Conservation (phyloP, 1,140 invertebrate genomes). For the Dinoponera quadriceps region DNA sequence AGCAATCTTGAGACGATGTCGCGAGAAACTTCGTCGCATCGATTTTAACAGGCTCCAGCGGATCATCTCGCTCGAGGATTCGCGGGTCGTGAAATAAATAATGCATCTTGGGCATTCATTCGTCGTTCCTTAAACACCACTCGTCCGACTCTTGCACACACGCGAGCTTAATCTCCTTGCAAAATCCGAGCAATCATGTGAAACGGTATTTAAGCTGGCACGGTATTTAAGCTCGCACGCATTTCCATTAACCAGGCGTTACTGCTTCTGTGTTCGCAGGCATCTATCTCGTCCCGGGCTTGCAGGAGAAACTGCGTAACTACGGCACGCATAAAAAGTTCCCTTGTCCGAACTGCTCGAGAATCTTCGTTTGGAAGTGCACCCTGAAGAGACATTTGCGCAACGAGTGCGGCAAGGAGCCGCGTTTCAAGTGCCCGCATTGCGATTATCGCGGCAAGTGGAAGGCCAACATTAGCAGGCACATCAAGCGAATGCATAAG, state of each 20-base stretch:
- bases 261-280: conserved; percentile 56
- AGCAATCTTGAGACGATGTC: not conserved
- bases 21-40: too few relatives aligned
- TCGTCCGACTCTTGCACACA: conserved; percentile 6
- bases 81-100: not conserved
- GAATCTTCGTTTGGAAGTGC: conserved; percentile 81
- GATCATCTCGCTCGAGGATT: not conserved
- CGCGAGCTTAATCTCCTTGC: not conserved
- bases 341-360: conserved; percentile 79
- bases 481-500: conserved; percentile 71
- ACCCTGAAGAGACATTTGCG: conserved; percentile 78
- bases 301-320: not conserved
- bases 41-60: too few relatives aligned
- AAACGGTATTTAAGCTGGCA: not conserved
- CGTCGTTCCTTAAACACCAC: not conserved
- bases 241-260: conserved; percentile 1
- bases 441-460: conserved; percentile 85
- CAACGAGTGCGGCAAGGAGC: conserved; percentile 83
- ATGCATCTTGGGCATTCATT: not conserved
- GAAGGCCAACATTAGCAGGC: conserved; percentile 74
- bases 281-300: not conserved
- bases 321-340: conserved; percentile 13
- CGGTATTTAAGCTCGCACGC: not conserved
- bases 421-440: conserved; percentile 88
- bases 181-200: not conserved